Percentiles rank a stretch among this genome's conserved stretches.
phyloP scores from a whole-genome alignment of 2,113 vertebrate genomes.

The Colaptes auratus region DNA sequence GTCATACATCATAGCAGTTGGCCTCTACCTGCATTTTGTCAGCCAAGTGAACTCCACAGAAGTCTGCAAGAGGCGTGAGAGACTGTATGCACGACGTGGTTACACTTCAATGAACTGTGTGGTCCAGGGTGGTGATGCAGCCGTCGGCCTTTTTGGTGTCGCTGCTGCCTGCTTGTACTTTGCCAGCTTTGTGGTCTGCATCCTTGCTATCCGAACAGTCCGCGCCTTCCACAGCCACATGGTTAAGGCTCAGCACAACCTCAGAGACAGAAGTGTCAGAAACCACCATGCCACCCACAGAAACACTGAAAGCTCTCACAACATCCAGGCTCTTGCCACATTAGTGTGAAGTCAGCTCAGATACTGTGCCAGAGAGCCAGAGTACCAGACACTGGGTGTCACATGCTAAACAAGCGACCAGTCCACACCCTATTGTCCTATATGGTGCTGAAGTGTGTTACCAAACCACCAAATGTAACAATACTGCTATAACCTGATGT shows the following conservation, averaged over 20 bases:
- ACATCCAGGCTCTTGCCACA: background rate
- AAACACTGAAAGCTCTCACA: background rate
- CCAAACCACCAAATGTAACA: background rate
- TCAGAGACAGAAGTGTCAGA: background rate
- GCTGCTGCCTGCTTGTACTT: conserved; percentile 78
- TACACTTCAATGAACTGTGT: conserved; percentile 88
- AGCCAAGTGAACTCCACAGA: conserved; percentile 83
- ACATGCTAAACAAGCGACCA: fast-evolving
- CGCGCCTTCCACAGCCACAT: background rate
- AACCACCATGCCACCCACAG: fast-evolving
- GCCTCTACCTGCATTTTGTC: conserved; percentile 88
- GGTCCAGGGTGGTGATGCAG: conserved; percentile 81
- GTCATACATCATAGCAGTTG: conserved; percentile 78
- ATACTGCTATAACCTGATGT: fast-evolving
- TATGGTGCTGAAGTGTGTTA: background rate
- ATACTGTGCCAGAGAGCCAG: background rate
- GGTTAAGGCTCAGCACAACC: background rate
- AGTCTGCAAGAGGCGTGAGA: conserved; percentile 76
- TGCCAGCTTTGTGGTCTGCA: conserved; percentile 70
- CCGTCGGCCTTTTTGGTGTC: conserved; percentile 79
- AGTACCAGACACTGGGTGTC: background rate
- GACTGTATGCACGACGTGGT: conserved; percentile 80
- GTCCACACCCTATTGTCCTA: fast-evolving
- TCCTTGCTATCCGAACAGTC: conserved; percentile 61
- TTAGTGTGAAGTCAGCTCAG: conserved; percentile 50